A percentile compares a stretch with the other conserved stretches of the same genome.
phyloP scores from a whole-genome alignment of 1,140 invertebrate species.

The Metopolophium dirhodum region DNA sequence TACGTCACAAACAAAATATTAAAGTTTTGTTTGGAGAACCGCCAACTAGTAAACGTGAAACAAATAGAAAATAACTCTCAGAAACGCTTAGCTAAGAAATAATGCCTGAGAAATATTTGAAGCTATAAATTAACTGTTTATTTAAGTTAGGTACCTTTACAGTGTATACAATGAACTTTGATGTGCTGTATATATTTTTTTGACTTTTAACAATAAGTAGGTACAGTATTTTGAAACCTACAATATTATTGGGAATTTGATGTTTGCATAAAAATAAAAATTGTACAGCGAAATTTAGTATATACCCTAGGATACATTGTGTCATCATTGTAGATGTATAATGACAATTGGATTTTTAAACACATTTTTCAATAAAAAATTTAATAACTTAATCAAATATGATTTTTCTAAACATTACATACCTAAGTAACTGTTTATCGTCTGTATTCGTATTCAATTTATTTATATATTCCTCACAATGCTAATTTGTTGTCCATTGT shows the following conservation, averaged over 20 bases:
- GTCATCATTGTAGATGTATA: not conserved
- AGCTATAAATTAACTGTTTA: conserved; percentile 19
- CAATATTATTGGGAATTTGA: not conserved
- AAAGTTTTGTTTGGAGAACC: conserved; percentile 10
- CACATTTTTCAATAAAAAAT: not conserved
- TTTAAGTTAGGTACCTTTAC: not conserved
- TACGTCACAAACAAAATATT: conserved; percentile 31
- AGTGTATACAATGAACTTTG: not conserved
- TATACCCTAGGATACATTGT: not conserved
- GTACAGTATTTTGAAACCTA: not conserved
- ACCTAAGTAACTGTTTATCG: not conserved
- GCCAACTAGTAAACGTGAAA: not conserved
- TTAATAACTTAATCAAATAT: not conserved
- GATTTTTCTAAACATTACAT: not conserved
- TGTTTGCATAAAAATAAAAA: not conserved
- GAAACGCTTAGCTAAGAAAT: not conserved
- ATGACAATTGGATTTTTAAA: not conserved
- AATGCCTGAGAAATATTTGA: not conserved
- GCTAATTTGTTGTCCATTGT: not conserved
- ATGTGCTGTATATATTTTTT: not conserved
- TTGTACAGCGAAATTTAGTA: not conserved
- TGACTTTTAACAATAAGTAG: not conserved
- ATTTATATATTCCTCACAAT: not conserved
- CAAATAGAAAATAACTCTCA: conserved; percentile 22
- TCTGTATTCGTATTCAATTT: not conserved